Evolutionary conservation across 1,140 invertebrate genomes (phyloP).

Genomic region (Neomicropteryx cornuta): DNA sequence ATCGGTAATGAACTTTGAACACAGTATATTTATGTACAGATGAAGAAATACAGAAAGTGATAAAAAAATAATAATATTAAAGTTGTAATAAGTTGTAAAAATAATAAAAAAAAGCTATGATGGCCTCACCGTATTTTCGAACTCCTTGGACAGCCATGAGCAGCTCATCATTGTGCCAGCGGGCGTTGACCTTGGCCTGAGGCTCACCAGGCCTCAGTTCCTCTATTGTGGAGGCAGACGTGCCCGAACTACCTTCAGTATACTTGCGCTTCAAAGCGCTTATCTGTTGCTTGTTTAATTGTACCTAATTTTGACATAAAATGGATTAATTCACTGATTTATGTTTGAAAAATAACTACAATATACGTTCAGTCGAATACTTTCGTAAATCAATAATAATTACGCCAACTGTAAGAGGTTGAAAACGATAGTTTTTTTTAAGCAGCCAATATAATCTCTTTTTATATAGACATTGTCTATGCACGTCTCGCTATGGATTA

Average conservation of each 20-base stretch:
- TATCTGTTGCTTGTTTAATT: slow-evolving; percentile 88
- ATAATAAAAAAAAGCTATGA: too few relatives aligned
- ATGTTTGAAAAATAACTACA: neutral
- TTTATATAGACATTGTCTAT: too few relatives aligned
- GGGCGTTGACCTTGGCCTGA: slow-evolving; percentile 64
- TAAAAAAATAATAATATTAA: slow-evolving; percentile 5
- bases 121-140: slow-evolving; percentile 77
- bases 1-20: too few relatives aligned
- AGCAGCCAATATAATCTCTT: too few relatives aligned
- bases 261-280: slow-evolving; percentile 72
- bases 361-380: too few relatives aligned
- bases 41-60: slow-evolving; percentile 1
- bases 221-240: slow-evolving; percentile 48
- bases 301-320: slow-evolving; percentile 54
- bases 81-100: too few relatives aligned
- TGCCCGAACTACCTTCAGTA: slow-evolving; percentile 34
- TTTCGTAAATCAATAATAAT: too few relatives aligned
- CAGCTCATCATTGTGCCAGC: slow-evolving; percentile 90
- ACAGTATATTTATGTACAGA: too few relatives aligned
- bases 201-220: slow-evolving; percentile 58
- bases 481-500: too few relatives aligned
- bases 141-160: slow-evolving; percentile 86
- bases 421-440: too few relatives aligned
- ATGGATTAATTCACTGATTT: too few relatives aligned
- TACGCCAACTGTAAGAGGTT: too few relatives aligned